Base-by-base conservation (phyloP, 2,888 invertebrate genomes). In the Lucinisca nassula region DNA sequence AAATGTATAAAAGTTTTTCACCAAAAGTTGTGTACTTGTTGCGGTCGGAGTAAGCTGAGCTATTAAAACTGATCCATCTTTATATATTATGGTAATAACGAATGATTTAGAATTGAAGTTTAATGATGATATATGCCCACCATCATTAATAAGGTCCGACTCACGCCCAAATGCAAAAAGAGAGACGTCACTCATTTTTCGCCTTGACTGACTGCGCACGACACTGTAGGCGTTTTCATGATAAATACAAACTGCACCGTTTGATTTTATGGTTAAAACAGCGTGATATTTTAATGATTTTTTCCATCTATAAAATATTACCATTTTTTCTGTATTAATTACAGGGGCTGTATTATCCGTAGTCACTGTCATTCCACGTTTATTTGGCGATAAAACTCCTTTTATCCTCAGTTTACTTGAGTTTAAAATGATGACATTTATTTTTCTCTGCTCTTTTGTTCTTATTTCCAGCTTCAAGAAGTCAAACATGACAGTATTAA, bases 401-500 rank as follows among this genome's bases (percentile, higher is more conserved):
- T 83, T 77, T 2, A 90, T 27, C 38, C 81, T 80, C 70, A 79
- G 72, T 8, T 72, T 67, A 0, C 49, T 78, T 10, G 75, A n/a
- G 37, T 73, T 35, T 0, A 76, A 61, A 30, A 87, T 74, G 17
- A 72, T 24, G 0, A 61, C 32, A 24, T 83, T 85, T 12, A 32
- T 49, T 32, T 80, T 80, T 37, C 90, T 74, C 37, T 83, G 75
- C 27, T 87, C 87, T 8, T 81, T 21, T 10, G 79, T 45, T 4
- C 73, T 81, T 61, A 81, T 87, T 32, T 87, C 61, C 6, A 90
- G 58, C 38, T 85, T 87, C 4, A 90, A 55, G 38, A 90, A 90
- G 40, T 90, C 90, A 79, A 90, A 90, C 83, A 87, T 87, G 6
- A 90, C 85, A 0, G 87, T 81, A 40, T 90, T 90, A 3, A 85